Conservation (phyloP, 1,140 invertebrate genomes). For the Temnothorax curvispinosus region DNA sequence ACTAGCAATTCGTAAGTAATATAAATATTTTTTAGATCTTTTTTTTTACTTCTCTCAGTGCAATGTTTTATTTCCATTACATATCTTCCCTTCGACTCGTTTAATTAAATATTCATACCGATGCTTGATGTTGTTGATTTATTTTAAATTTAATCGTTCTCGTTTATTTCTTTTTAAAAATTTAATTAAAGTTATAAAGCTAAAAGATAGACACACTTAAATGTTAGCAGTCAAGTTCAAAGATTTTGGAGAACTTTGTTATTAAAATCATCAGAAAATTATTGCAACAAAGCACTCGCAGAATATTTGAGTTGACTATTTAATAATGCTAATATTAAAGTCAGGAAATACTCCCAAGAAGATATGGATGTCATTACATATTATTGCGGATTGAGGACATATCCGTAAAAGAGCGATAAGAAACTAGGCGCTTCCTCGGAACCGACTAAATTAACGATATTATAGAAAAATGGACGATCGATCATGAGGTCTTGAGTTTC, state of each 20-base stretch:
- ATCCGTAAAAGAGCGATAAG: slow-evolving; percentile 10
- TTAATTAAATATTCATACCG: background rate
- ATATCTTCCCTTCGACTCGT: background rate
- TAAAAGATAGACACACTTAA: background rate
- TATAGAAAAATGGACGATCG: slow-evolving; percentile 65
- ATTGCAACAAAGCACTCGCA: background rate
- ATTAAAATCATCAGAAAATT: background rate
- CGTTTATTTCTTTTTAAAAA: background rate
- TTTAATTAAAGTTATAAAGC: background rate
- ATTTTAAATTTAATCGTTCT: background rate
- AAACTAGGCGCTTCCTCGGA: background rate
- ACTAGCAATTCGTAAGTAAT: background rate
- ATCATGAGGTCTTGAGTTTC: background rate
- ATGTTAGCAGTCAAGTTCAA: background rate
- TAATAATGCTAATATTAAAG: background rate
- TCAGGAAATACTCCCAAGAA: background rate
- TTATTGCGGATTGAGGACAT: background rate
- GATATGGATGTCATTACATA: background rate
- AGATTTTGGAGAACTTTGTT: background rate
- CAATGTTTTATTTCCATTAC: background rate
- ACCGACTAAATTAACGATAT: slow-evolving; percentile 28
- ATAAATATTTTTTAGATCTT: background rate
- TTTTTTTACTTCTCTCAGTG: background rate
- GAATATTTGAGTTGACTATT: background rate
- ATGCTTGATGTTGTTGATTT: background rate